A percentile compares a stretch with the other conserved stretches of the same genome.
phyloP scores from a whole-genome alignment of 2,888 invertebrate genomes.

The Pachydiplax longipennis region DNA sequence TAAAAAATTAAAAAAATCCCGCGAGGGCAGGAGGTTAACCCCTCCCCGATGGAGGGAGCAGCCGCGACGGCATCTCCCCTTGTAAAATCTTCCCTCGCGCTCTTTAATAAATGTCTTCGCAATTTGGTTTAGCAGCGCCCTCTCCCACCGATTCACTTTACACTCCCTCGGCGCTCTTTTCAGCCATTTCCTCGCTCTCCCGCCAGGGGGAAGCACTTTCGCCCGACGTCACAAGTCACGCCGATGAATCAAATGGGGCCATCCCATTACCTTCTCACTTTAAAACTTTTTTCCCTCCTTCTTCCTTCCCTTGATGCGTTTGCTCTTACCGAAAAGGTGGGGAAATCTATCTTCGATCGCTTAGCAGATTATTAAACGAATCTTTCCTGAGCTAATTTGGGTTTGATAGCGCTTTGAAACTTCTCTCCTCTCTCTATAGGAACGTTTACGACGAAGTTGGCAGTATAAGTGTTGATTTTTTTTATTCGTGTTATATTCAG shows the following conservation, averaged over 20 bases:
- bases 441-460: too few relatives aligned
- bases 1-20: neutral
- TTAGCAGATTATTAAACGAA: too few relatives aligned
- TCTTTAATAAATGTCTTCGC: slow-evolving; percentile 44
- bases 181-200: slow-evolving; percentile 9
- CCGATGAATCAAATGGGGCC: slow-evolving; percentile 11
- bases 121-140: slow-evolving; percentile 37
- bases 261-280: neutral
- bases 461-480: too few relatives aligned
- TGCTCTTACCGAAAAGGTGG: neutral
- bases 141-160: slow-evolving; percentile 35
- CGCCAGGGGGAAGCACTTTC: slow-evolving; percentile 28
- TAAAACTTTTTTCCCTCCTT: neutral
- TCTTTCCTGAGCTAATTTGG: too few relatives aligned
- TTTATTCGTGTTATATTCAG: too few relatives aligned
- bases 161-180: slow-evolving; percentile 15
- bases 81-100: slow-evolving; percentile 31
- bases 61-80: neutral
- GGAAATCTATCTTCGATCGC: too few relatives aligned
- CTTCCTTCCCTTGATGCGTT: neutral
- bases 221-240: neutral
- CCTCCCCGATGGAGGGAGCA: neutral
- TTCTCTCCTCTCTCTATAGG: too few relatives aligned
- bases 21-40: neutral
- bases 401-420: too few relatives aligned